phyloP scores from a whole-genome alignment of 2,797 vertebrate species.

The Argentina silus region DNA sequence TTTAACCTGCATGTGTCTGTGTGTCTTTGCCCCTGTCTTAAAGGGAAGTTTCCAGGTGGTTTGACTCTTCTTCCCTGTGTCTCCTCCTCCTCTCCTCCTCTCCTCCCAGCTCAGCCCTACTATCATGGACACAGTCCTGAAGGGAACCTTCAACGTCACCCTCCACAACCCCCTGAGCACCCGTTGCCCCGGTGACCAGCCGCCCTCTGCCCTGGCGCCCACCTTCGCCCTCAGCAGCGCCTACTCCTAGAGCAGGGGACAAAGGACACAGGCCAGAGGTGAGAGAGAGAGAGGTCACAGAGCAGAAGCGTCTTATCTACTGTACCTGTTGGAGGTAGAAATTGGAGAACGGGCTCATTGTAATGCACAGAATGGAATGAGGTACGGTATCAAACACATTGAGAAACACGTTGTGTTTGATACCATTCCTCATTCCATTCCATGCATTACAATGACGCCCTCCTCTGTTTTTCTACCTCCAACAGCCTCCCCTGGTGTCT shows the following conservation, averaged over 20 bases:
- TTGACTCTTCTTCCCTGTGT: neutral
- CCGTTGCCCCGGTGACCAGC: neutral
- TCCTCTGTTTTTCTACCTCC: no score
- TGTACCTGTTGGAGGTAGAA: neutral
- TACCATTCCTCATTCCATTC: no score
- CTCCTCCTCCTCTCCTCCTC: slow-evolving; percentile 20
- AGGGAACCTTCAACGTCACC: slow-evolving; percentile 75
- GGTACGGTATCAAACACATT: no score
- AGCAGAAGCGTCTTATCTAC: no score
- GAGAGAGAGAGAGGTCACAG: slow-evolving; percentile 14
- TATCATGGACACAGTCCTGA: slow-evolving; percentile 70
- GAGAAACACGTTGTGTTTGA: no score
- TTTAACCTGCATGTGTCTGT: no score
- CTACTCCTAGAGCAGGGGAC: slow-evolving; percentile 50
- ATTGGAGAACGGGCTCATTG: neutral
- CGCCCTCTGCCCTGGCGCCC: neutral
- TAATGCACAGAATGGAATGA: no score
- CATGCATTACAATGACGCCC: no score
- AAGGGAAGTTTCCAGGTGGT: neutral
- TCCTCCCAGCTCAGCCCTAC: slow-evolving; percentile 63
- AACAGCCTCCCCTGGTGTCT: no score
- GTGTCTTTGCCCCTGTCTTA: neutral
- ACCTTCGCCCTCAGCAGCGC: slow-evolving; percentile 30
- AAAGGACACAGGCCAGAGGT: slow-evolving; percentile 55
- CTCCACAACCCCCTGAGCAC: slow-evolving; percentile 62